phyloP scores from a whole-genome alignment of 2,888 invertebrate genomes.

The Choristoneura rosaceana region DNA sequence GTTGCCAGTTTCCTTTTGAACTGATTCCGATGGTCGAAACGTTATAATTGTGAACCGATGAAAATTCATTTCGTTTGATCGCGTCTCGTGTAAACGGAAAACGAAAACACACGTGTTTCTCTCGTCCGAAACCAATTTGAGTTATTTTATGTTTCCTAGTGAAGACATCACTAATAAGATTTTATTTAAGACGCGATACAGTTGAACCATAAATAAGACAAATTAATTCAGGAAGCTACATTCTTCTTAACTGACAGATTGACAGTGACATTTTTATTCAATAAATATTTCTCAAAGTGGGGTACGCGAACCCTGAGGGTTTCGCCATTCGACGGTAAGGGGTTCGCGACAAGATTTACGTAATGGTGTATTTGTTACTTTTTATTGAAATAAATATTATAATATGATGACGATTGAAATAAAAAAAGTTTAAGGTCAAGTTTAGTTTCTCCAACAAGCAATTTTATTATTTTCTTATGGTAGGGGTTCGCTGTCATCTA shows the following conservation, averaged over 20 bases:
- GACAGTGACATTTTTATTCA: not conserved
- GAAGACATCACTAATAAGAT: not conserved
- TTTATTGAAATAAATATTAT: too few relatives aligned
- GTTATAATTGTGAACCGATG: constrained; percentile 18
- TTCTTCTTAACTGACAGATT: not conserved
- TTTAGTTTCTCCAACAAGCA: too few relatives aligned
- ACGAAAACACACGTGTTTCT: constrained; percentile 7
- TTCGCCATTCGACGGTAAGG: too few relatives aligned
- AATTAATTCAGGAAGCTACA: not conserved
- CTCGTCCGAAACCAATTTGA: not conserved
- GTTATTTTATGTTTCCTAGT: constrained; percentile 7
- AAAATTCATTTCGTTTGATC: constrained; percentile 29
- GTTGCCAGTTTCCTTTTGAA: constrained; percentile 34
- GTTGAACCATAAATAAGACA: not conserved
- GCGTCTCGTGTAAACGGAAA: not conserved
- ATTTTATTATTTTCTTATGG: too few relatives aligned
- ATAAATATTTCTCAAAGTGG: too few relatives aligned
- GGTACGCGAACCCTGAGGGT: too few relatives aligned
- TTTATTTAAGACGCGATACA: not conserved
- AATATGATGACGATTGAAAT: too few relatives aligned
- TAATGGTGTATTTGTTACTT: too few relatives aligned
- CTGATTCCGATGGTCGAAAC: constrained; percentile 23
- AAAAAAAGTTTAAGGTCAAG: too few relatives aligned
- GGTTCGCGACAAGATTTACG: too few relatives aligned
- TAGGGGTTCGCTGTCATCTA: too few relatives aligned